Evolutionary conservation across 2,113 vertebrate species (phyloP).

Genomic region (Antechinus flavipes): DNA sequence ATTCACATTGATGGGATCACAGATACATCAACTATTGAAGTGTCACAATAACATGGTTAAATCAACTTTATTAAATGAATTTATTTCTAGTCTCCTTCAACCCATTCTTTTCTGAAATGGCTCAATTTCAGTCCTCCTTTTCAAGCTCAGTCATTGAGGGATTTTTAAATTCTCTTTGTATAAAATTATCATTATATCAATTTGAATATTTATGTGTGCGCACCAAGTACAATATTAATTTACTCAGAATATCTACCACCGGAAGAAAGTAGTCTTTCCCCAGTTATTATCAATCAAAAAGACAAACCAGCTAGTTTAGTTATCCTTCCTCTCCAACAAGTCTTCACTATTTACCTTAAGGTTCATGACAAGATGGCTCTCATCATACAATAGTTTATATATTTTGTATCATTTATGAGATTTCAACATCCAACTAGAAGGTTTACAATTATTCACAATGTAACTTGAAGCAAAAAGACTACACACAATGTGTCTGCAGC

Average conservation of each 20-base stretch:
- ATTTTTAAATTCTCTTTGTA: background rate
- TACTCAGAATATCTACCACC: background rate
- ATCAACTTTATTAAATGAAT: background rate
- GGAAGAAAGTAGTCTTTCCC: background rate
- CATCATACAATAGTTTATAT: background rate
- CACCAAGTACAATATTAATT: background rate
- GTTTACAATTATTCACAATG: rapidly evolving
- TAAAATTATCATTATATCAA: background rate
- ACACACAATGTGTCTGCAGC: background rate
- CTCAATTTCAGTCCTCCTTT: too few species aligned
- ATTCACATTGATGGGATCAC: background rate
- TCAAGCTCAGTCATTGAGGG: background rate
- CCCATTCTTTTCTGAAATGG: background rate
- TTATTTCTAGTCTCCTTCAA: background rate
- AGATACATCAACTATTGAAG: background rate
- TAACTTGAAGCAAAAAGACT: background rate
- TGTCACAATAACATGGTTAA: background rate
- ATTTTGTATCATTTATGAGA: background rate
- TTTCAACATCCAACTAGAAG: background rate
- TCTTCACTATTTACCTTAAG: background rate
- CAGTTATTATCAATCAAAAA: slow-evolving; percentile 2
- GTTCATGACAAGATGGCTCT: background rate
- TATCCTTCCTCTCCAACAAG: background rate
- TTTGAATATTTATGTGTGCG: background rate
- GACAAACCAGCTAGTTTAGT: background rate